phyloP scores from a whole-genome alignment of 2,113 vertebrate genomes.

The Channa maculata region DNA sequence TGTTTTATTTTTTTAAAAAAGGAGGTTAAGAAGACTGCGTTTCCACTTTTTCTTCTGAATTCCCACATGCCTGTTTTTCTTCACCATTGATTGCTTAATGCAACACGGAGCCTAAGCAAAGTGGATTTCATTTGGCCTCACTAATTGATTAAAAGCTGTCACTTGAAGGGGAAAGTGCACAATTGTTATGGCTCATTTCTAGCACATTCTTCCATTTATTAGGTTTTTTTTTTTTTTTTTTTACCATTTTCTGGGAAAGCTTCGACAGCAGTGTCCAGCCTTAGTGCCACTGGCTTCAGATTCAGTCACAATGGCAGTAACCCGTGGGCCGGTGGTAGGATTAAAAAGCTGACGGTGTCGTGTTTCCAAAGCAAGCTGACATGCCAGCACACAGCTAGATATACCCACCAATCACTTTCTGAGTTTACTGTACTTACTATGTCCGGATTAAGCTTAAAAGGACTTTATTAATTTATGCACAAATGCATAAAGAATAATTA shows the following conservation, averaged over 20 bases:
- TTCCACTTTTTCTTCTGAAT: neutral
- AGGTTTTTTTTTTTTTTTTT: neutral
- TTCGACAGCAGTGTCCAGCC: constrained; percentile 19
- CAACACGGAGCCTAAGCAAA: constrained; percentile 4
- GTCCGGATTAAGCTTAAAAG: neutral
- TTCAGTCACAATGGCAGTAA: constrained; percentile 33
- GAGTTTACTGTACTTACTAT: neutral
- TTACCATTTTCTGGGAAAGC: constrained; percentile 6
- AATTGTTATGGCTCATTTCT: neutral
- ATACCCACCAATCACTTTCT: constrained; percentile 11
- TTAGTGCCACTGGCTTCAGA: constrained; percentile 20
- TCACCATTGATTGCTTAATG: constrained; percentile 24
- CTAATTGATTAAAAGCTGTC: constrained; percentile 27
- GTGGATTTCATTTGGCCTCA: constrained; percentile 2
- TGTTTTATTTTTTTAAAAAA: neutral
- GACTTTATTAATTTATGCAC: too few species aligned
- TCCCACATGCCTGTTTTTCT: constrained; percentile 17
- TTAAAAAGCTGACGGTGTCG: constrained; percentile 29
- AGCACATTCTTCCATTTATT: neutral
- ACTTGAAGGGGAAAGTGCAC: neutral
- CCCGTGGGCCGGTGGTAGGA: constrained; percentile 13
- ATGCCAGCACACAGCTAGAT: constrained; percentile 17
- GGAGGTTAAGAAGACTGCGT: neutral
- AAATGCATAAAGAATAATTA: too few species aligned
- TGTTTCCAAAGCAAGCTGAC: constrained; percentile 17